phyloP scores from a whole-genome alignment of 2,888 invertebrate species.

The Zygogramma bicolorata region DNA sequence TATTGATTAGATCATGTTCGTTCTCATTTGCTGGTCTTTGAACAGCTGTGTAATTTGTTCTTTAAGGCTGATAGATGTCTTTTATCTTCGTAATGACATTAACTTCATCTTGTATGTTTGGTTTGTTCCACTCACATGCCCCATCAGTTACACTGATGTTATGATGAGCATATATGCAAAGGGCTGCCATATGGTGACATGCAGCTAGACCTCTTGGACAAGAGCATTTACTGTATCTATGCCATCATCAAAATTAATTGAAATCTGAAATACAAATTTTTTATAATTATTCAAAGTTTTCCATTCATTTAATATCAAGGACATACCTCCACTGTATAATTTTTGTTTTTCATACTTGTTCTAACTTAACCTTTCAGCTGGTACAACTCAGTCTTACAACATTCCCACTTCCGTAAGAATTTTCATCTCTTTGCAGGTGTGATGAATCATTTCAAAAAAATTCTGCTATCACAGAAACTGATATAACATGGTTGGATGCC shows the following conservation, averaged over 20 bases:
- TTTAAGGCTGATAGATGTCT: not conserved
- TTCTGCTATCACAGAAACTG: not conserved
- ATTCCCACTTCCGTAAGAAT: not conserved
- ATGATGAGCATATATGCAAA: conserved; percentile 16
- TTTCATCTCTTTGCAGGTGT: not conserved
- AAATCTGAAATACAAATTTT: not conserved
- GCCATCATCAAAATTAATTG: not conserved
- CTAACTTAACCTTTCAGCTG: not conserved
- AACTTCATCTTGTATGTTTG: not conserved
- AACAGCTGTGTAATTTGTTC: not conserved
- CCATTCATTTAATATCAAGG: not conserved
- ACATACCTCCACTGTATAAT: not conserved
- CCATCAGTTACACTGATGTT: conserved; percentile 9
- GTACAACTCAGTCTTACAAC: not conserved
- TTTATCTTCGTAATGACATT: not conserved
- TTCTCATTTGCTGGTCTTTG: not conserved
- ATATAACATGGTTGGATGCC: not conserved
- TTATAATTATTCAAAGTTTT: not conserved
- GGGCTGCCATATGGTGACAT: conserved; percentile 13
- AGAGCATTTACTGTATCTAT: not conserved
- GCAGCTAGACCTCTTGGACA: not conserved
- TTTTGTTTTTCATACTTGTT: conserved; percentile 6
- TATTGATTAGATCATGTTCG: not conserved
- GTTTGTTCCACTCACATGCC: not conserved
- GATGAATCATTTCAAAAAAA: not conserved